Conservation (phyloP, 2,797 vertebrate genomes). For the Lagorchestes hirsutus region DNA sequence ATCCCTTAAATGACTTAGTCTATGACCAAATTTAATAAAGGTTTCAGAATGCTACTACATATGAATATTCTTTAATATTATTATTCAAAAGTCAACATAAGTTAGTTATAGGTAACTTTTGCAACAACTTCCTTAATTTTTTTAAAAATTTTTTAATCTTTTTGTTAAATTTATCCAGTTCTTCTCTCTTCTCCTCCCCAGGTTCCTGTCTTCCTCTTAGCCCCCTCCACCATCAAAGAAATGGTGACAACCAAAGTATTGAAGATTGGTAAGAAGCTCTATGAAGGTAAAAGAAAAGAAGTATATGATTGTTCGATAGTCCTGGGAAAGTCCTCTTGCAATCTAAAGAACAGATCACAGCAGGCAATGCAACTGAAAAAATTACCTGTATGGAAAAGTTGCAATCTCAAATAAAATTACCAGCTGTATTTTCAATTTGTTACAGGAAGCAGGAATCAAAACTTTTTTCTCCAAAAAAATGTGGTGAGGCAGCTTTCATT, state of each 20-base stretch:
- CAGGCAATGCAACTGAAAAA: conserved; percentile 94
- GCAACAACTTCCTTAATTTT: background rate
- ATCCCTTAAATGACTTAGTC: background rate
- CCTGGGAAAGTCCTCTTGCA: conserved; percentile 94
- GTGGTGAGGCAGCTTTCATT: too few relatives aligned
- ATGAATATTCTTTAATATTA: background rate
- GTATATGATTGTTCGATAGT: conserved; percentile 92
- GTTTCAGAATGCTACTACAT: background rate
- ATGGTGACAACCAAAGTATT: conserved; percentile 84
- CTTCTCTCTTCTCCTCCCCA: too few relatives aligned
- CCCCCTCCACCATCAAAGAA: too few relatives aligned
- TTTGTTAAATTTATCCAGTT: background rate
- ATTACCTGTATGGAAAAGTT: conserved; percentile 97
- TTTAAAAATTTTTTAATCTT: background rate
- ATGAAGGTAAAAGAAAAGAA: conserved; percentile 98
- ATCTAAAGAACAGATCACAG: conserved; percentile 99
- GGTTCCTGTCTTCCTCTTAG: too few relatives aligned
- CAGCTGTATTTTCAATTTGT: conserved; percentile 93
- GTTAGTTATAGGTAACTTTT: background rate
- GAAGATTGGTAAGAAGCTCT: conserved; percentile 93
- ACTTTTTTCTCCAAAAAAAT: too few relatives aligned
- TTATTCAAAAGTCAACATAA: background rate
- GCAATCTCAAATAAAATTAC: conserved; percentile 96
- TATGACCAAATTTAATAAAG: background rate
- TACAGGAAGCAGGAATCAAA: conserved; percentile 92